These are phyloP conservation scores for Virgularia gustaviana DNA, from an alignment of 92 coral and sea anemone species.

Conservation along the genomic window DNA sequence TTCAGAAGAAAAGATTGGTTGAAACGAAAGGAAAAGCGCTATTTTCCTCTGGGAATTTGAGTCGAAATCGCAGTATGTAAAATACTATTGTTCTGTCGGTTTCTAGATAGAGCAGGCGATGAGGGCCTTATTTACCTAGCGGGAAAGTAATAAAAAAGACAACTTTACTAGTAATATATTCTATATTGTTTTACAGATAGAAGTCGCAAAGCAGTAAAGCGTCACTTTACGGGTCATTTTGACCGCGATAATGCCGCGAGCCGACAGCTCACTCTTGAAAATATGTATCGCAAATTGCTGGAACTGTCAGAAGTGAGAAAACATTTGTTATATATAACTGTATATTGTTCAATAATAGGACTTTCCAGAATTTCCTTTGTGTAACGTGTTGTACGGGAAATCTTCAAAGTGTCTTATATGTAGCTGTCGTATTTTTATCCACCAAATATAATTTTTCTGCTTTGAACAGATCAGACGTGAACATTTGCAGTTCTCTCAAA, in stretches of 20 bases:
- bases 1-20: slow-evolving; percentile 66
- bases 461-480: slow-evolving; percentile 65
- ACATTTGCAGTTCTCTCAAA: slow-evolving; percentile 75
- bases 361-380: no score
- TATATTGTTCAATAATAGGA: no score
- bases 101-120: not conserved
- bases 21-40: slow-evolving; percentile 20
- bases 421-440: no score
- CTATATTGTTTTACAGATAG: slow-evolving; percentile 31
- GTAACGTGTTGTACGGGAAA: no score
- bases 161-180: not conserved
- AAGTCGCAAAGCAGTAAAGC: slow-evolving; percentile 72
- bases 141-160: no score
- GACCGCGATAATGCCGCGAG: slow-evolving; percentile 96
- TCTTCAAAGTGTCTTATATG: no score
- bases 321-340: no score
- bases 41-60: not conserved
- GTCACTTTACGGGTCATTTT: slow-evolving; percentile 95
- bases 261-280: slow-evolving; percentile 77
- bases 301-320: slow-evolving; percentile 76
- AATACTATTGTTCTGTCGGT: no score
- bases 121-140: no score
- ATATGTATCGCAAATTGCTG: slow-evolving; percentile 71
- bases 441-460: not conserved
- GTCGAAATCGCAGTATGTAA: slow-evolving; percentile 35